phyloP scores from a whole-genome alignment of 2,888 invertebrate species.

The Arctia plantaginis region DNA sequence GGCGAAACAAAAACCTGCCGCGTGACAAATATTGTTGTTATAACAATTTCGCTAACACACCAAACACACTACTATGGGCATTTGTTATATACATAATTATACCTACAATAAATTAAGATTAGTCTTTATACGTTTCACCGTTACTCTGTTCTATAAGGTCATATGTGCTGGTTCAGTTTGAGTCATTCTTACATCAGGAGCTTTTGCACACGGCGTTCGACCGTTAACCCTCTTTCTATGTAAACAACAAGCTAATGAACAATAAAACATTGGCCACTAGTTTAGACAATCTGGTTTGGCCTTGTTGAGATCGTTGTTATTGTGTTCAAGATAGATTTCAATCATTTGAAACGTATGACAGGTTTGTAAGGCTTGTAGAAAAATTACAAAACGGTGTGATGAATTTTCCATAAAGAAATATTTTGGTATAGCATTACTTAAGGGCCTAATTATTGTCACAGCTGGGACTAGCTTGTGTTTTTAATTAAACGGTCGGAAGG shows the following conservation, averaged over 20 bases:
- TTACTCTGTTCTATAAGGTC: slow-evolving; percentile 46
- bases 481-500: too few relatives aligned
- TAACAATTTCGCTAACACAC: slow-evolving; percentile 60
- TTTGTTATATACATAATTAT: slow-evolving; percentile 52
- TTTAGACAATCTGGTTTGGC: slow-evolving; percentile 38
- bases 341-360: background rate
- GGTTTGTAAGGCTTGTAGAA: too few relatives aligned
- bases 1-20: slow-evolving; percentile 62
- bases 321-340: slow-evolving; percentile 12
- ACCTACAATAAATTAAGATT: slow-evolving; percentile 47
- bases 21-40: slow-evolving; percentile 66
- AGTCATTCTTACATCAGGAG: slow-evolving; percentile 46
- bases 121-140: slow-evolving; percentile 44
- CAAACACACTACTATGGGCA: slow-evolving; percentile 44
- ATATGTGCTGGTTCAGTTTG: slow-evolving; percentile 39
- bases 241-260: slow-evolving; percentile 35
- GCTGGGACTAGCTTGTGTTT: background rate
- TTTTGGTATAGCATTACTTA: background rate
- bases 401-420: background rate
- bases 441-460: background rate
- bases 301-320: slow-evolving; percentile 33
- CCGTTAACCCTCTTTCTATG: slow-evolving; percentile 45
- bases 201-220: slow-evolving; percentile 51
- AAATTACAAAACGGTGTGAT: background rate
- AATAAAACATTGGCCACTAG: slow-evolving; percentile 40